Base-by-base conservation (phyloP, 2,888 invertebrate species). In the Cyaniris semiargus region DNA sequence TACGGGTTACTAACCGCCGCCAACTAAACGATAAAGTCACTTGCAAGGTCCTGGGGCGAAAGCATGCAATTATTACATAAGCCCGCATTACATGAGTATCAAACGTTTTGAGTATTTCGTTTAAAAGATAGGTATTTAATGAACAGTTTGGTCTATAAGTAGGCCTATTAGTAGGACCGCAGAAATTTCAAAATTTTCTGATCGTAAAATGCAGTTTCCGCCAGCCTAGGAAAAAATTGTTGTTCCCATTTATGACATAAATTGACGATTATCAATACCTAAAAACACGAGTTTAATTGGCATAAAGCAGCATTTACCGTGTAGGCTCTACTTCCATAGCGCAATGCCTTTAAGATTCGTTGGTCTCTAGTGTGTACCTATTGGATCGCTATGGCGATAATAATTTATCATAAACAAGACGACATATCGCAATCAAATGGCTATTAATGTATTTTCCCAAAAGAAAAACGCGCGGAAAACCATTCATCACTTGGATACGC, bases 401-500 rank as follows among this genome's bases (percentile, higher is more conserved):
- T 38, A 44, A 10, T 44, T 44, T 18, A 53, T 53, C 18, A 1
- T 13, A 23, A 60, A 60, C 23, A 23, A 60, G 13, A 23, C 13
- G 10, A 10, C 10, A 60, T 10, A 60, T 60, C 60, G 8, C 8
- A 60, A 60, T 23, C 23, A 1, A 23, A 60, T 60, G 4, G 60
- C 60, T 3, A 60, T 3, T 60, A 13, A 23, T 23, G 23, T 4
- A 23, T 60, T 58, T 60, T 23, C 60, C 60, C 60, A 60, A 60
- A 60, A 60, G 60, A 60, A 60, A 60, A 60, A 60, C 60, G 23
- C 3, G 23, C 13, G 23, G 23, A 23, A 23, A 60, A 13, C 60
- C 21, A 60, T 60, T 23, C 60, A 60, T 60, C 60, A 60, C 60
- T 60, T 23, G 60, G 58, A n/a, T 60, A 60, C 23, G 60, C 23